Conservation (phyloP, 2,888 invertebrate genomes). For the Augiades crinisus region DNA sequence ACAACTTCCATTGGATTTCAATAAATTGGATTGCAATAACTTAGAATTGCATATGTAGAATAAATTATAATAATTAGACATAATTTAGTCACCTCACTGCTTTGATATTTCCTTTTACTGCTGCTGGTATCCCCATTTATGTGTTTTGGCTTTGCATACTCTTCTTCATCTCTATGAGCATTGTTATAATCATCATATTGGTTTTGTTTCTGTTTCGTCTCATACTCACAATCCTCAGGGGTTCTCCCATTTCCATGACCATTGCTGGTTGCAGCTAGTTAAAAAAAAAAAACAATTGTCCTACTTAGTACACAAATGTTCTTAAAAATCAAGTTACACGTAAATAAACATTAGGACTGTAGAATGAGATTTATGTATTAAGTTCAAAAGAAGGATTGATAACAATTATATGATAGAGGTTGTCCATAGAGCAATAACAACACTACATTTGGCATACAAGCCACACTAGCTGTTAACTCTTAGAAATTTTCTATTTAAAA, state of each 20-base stretch:
- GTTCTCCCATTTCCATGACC: conserved; percentile 61
- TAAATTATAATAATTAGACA: too few species aligned
- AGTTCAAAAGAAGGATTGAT: too few species aligned
- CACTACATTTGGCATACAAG: too few species aligned
- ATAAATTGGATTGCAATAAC: too few species aligned
- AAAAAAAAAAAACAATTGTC: not conserved
- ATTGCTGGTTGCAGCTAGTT: conserved; percentile 55
- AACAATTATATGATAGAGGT: too few species aligned
- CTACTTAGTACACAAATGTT: not conserved
- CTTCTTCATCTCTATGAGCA: conserved; percentile 37
- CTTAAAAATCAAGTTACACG: not conserved
- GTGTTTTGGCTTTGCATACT: conserved; percentile 41
- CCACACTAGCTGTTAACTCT: too few species aligned
- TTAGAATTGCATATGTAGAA: too few species aligned
- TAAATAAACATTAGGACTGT: too few species aligned
- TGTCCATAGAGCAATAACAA: too few species aligned
- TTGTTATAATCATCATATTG: conserved; percentile 44
- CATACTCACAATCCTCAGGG: conserved; percentile 55
- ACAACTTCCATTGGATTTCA: too few species aligned
- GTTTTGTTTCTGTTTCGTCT: conserved; percentile 44
- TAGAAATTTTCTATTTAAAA: too few species aligned
- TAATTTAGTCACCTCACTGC: conserved; percentile 62
- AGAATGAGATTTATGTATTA: too few species aligned
- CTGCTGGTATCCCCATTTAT: conserved; percentile 60
- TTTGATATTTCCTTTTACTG: conserved; percentile 60